Conservation (phyloP, 2,888 invertebrate genomes). For the Drosophila parthenogenetica region DNA sequence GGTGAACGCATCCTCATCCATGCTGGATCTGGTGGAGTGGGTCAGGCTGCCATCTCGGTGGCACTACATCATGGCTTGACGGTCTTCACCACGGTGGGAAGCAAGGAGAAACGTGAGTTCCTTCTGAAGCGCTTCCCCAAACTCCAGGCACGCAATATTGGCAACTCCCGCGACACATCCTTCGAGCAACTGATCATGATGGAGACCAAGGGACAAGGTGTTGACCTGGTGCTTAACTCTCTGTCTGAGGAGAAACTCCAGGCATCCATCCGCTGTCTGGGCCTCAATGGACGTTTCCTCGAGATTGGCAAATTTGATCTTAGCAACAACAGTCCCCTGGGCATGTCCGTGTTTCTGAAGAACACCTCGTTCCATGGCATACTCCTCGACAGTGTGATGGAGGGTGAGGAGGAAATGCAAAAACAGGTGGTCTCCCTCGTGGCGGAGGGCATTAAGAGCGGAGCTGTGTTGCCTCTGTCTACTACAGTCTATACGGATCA, state of each 20-base stretch:
- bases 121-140: constrained; percentile 94
- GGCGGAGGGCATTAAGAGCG: constrained; percentile 92
- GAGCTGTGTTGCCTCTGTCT: constrained; percentile 95
- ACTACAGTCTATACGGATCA: constrained; percentile 93
- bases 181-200: constrained; percentile 96
- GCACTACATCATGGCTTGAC: constrained; percentile 95
- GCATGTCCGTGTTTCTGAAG: constrained; percentile 97
- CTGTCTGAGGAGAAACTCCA: constrained; percentile 97
- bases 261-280: constrained; percentile 96
- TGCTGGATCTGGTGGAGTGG: constrained; percentile 98
- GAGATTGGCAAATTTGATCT: constrained; percentile 99
- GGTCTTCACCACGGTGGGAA: constrained; percentile 97
- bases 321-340: constrained; percentile 91
- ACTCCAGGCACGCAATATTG: constrained; percentile 92
- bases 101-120: constrained; percentile 94
- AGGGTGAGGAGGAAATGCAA: constrained; percentile 88
- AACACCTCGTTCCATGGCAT: constrained; percentile 99
- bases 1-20: constrained; percentile 96
- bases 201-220: constrained; percentile 95
- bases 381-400: constrained; percentile 96
- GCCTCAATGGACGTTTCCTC: constrained; percentile 96
- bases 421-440: constrained; percentile 93
- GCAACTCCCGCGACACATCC: constrained; percentile 95
- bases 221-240: constrained; percentile 98
- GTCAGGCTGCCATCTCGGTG: constrained; percentile 98